Conservation (phyloP, 1,140 invertebrate genomes). For the Acyrthosiphon pisum region DNA sequence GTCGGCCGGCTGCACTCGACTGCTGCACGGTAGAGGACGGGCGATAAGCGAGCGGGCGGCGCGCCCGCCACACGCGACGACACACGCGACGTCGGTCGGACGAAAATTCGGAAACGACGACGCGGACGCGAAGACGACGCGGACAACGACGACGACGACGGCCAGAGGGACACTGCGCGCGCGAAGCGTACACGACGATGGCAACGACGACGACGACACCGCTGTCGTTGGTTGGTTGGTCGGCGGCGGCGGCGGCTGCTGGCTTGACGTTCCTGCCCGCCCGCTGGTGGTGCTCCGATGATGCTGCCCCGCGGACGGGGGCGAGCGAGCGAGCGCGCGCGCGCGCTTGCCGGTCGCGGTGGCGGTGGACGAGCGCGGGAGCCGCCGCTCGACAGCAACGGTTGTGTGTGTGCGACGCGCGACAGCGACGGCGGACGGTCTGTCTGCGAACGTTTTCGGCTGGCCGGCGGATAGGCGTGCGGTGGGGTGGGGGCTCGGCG, state of each 20-base stretch:
- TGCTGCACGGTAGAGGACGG: not conserved
- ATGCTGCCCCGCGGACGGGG: not conserved
- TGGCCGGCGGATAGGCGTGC: not conserved
- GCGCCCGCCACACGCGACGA: not conserved
- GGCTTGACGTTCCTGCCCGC: not conserved
- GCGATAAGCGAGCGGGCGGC: not conserved
- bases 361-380: not conserved
- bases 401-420: not conserved
- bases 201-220: not conserved
- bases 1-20: not conserved
- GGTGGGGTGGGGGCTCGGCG: not conserved
- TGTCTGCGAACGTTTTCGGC: not conserved
- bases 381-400: not conserved
- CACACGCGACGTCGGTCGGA: not conserved
- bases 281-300: not conserved
- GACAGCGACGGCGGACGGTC: slow-evolving; percentile 10
- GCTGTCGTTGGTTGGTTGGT: not conserved
- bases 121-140: not conserved
- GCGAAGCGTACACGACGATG: not conserved
- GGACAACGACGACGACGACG: not conserved
- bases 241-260: not conserved
- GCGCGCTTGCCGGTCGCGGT: not conserved
- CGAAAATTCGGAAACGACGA: not conserved
- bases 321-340: no score
- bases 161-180: slow-evolving; percentile 34